Evolutionary conservation across 1,140 invertebrate genomes (phyloP), one percentile per base, ranked within the genome.

Genomic region (Bombus sylvicola): DNA sequence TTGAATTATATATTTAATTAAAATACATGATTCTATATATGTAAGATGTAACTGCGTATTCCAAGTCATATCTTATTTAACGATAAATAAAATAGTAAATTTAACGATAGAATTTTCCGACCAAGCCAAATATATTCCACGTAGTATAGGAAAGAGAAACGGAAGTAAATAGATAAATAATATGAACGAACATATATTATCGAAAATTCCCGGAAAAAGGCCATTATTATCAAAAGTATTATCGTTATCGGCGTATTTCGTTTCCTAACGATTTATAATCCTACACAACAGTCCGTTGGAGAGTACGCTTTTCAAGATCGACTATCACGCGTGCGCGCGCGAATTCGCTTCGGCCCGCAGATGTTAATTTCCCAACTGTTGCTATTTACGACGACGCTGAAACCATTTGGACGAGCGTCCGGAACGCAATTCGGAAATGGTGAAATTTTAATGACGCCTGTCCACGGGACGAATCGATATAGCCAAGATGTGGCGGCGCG

Each of bases 341-440:
- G 18, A n/a, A 31, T 57, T 71, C 64, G 68, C 82, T 15, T 73
- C 78, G 41, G 22, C 25, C 43, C 37, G 73, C 85, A 86, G 79
- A 86, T 86, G 85, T 81, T 86, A 86, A 86, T 86, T 86, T 86
- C 85, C 85, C 80, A 86, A 86, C 85, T 86, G 85, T 86, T 86
- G 85, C 85, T 86, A 83, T 86, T 86, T 86, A 86, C 85, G 85
- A 86, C 80, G 85, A 75, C 84, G 71, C 37, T 41, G 81, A 83
- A 76, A 73, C 80, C 85, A 62, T 86, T 81, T 59, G 71, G 37
- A 47, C 79, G 80, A 41, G 34, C 47, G 59, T 62, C 57, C 41
- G 62, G 47, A 78, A 57, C 47, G 53, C 62, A 68, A 69, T 83
- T 47, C 74, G 62, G 75, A 83, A 76, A 83, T 47, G 76, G 39